Evolutionary conservation across 2,797 vertebrate genomes (phyloP).

Genomic region (Tachyglossus aculeatus): DNA sequence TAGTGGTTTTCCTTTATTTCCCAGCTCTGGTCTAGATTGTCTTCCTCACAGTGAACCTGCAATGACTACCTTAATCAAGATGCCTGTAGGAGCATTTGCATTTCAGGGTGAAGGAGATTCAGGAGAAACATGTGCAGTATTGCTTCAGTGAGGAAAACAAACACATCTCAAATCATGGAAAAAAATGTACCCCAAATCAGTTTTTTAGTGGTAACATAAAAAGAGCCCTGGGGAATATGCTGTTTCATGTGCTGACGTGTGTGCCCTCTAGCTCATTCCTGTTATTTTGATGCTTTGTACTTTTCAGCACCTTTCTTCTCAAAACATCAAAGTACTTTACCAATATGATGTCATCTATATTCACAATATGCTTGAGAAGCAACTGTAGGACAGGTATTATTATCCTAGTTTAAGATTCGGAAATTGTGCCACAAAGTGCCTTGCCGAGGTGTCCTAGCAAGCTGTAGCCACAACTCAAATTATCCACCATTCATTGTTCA

Average conservation of each 20-base stretch:
- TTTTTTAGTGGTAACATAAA: neutral
- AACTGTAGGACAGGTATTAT: neutral
- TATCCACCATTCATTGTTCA: neutral
- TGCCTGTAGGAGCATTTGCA: too few species aligned
- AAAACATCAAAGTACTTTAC: neutral
- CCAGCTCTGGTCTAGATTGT: too few species aligned
- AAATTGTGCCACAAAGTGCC: neutral
- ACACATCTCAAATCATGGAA: too few species aligned
- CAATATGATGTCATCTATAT: neutral
- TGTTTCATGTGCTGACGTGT: neutral
- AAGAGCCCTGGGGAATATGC: neutral
- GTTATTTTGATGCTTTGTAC: too few species aligned
- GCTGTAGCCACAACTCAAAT: neutral
- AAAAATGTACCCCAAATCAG: too few species aligned
- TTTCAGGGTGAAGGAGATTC: too few species aligned
- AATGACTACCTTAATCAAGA: too few species aligned
- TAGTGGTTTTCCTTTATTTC: too few species aligned
- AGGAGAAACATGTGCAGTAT: too few species aligned
- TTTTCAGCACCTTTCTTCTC: neutral
- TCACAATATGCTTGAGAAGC: neutral
- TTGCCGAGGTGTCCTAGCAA: neutral
- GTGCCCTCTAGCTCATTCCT: too few species aligned
- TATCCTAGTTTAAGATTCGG: neutral
- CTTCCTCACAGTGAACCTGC: too few species aligned
- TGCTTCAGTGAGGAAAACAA: too few species aligned